Base-by-base conservation (phyloP, 2,888 invertebrate species). In the Drosophila phalerata region DNA sequence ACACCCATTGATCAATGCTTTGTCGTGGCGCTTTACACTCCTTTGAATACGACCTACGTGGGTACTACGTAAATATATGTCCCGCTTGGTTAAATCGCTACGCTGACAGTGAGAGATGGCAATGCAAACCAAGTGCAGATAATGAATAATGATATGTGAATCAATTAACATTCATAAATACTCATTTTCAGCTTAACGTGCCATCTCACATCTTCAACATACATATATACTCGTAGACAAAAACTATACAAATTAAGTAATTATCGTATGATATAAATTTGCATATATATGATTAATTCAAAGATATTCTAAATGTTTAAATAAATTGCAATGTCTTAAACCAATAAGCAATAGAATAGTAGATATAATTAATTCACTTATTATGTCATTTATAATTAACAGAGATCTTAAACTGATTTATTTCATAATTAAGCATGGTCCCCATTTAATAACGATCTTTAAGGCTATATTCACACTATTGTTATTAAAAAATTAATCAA, bases 1-100 rank as follows among this genome's bases (percentile, higher is more conserved):
- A 65, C 75, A 68, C 61, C 70, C 79, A 76, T 79, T 76, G 76
- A 76, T 76, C 76, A 79, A 74, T 65, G 74, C 47, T 55, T 67
- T 77, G 60, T 48, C 73, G 45, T 72, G 48, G 60, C 60, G 68
- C 68, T 45, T 57, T 53, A 62, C 40, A 47, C 47, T 61, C 34
- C 32, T 73, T 66, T 64, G 58, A 72, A 72, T 73, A 65, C 25
- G 37, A 47, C 17, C 22, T 9, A 17, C 28, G 17, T 37, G n/a
- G 5, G 13, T 19, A n/a, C 6, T 9, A 3, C 15, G 0, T 30
- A 30, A 1, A 42, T n/a, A 9, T 56, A 19, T 38, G 45, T 13
- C 11, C 32, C 28, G 25, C 13, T 47, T 15, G 43, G 9, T 45
- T 43, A 56, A 74, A 56, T 68, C 69, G 51, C 34, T 9, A 34